Conservation (phyloP, 2,113 vertebrate species). For the Psettodes erumei region DNA sequence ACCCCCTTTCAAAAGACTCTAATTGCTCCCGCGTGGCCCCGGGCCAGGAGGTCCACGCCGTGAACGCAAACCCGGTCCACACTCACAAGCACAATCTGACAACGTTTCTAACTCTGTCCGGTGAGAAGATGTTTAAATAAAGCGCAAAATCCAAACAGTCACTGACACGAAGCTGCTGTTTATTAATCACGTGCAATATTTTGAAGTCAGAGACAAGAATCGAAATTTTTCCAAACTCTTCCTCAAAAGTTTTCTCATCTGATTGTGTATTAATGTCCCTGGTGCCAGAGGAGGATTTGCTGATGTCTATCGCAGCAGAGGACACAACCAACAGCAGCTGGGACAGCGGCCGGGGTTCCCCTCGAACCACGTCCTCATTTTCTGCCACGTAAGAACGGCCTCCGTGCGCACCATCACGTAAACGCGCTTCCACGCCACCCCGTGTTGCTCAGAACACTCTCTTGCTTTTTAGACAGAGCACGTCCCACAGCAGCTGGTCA, state of each 20-base stretch:
- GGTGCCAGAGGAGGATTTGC: constrained; percentile 79
- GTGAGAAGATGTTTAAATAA: constrained; percentile 50
- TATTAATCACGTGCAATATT: background rate
- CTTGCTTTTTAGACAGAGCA: constrained; percentile 59
- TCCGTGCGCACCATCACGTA: background rate
- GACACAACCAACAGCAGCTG: constrained; percentile 63
- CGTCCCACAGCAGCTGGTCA: constrained; percentile 78
- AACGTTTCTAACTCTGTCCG: constrained; percentile 67
- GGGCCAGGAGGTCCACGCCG: background rate
- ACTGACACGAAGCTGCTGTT: background rate
- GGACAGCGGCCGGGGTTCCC: constrained; percentile 83
- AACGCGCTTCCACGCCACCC: no score
- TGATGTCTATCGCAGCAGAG: constrained; percentile 72
- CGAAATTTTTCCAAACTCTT: background rate
- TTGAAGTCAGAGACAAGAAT: background rate
- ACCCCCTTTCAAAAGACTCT: constrained; percentile 14
- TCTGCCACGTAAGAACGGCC: constrained; percentile 51
- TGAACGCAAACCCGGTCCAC: background rate
- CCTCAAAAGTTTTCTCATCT: background rate
- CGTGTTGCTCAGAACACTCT: background rate
- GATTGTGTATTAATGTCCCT: background rate
- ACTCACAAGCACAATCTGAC: constrained; percentile 37
- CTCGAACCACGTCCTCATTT: constrained; percentile 46
- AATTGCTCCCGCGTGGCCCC: background rate
- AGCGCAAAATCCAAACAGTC: background rate